phyloP scores from a whole-genome alignment of 2,797 vertebrate species.

The Sebastolobus altivelis region DNA sequence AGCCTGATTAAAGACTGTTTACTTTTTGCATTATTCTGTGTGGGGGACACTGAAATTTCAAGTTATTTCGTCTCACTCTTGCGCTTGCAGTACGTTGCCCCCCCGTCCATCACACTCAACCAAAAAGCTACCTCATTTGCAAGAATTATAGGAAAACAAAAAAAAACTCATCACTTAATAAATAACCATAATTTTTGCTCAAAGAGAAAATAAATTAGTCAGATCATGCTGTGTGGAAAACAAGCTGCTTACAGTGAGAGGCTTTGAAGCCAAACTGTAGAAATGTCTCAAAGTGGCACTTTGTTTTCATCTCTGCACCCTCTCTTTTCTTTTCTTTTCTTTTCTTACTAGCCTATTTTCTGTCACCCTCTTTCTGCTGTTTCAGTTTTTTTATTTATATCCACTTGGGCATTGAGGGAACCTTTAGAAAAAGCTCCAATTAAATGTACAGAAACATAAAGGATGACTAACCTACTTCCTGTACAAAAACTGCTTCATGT shows the following conservation, averaged over 20 bases:
- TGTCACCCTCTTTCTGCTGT: not conserved
- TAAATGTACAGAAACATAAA: not conserved
- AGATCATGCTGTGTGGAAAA: slow-evolving; percentile 11
- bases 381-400: not conserved
- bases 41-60: not conserved
- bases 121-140: not conserved
- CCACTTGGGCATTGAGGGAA: not conserved
- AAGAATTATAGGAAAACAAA: not conserved
- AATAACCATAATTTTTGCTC: slow-evolving; percentile 7
- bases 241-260: not conserved
- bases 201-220: slow-evolving; percentile 22
- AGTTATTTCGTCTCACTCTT: not conserved
- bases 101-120: not conserved
- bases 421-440: not conserved
- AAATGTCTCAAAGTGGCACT: slow-evolving; percentile 9
- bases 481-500: not conserved
- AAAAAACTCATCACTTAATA: not conserved
- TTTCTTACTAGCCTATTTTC: not conserved
- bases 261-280: slow-evolving; percentile 31
- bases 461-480: not conserved
- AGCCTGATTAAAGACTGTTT: not conserved
- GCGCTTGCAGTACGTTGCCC: not conserved
- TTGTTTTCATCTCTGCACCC: not conserved
- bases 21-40: not conserved
- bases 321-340: slow-evolving; percentile 1